Evolutionary conservation across 2,797 vertebrate species (phyloP), one percentile per base, ranked within the genome.

Genomic region (Eleutherodactylus coqui): DNA sequence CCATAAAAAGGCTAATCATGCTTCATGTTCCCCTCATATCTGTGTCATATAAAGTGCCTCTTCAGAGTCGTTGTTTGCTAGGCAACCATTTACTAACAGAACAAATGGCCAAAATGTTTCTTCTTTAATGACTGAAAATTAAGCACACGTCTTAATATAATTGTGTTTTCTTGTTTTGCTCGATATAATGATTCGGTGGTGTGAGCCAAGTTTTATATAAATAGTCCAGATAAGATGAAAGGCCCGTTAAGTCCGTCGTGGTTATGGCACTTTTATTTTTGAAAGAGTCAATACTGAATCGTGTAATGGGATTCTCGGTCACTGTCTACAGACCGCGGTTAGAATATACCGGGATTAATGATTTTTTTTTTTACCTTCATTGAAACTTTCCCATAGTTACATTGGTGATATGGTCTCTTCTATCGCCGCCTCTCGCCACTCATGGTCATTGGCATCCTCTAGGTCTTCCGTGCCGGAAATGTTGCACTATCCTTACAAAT

Each of bases 61-160:
- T 77, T 77, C 32, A 24, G 19, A 38, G 34, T 36, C 38, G 47
- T 21, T 49, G 9, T 77, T 55, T 32, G 38, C 75, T 55, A n/a
- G 21, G 75, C 17, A 55, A 55, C 75, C 75, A 55, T 77, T 55
- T 24, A 55, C 32, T n/a, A 38, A 77, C 9, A 55, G 75, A 77
- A 77, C 75, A 77, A 77, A 77, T 55, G n/a, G 16, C 11, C 32
- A 34, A 62, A 62, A 79, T 79, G 55, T 41, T 45, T 62, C 24
- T 43, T 62, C 5, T 58, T 38, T 82, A 82, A 53, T 83, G 51
- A n/a, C 51, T 75, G 36, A 58, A 75, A 83, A 83, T 83, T 41
- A 75, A 60, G 27, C 9, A 21, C 67, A 34, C 47, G 27, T 60
- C 72, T 83, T 83, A 75, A n/a, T 75, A 27, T 83, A 75, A 83